Conservation (phyloP, 1,140 invertebrate species). For the Solenopsis invicta region DNA sequence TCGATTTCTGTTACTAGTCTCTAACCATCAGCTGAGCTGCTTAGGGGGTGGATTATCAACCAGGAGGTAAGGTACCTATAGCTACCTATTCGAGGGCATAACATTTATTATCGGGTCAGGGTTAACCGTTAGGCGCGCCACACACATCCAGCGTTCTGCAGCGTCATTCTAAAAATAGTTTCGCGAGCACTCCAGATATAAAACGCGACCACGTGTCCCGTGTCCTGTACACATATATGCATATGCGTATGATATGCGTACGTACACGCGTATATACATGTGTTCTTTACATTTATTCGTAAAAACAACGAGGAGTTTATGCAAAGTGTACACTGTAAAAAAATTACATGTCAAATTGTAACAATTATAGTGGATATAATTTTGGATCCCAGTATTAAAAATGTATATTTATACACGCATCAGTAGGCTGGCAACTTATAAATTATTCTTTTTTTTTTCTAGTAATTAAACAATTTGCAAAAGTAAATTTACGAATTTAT, state of each 20-base stretch:
- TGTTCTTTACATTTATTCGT: conserved; percentile 4
- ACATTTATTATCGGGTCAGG: conserved; percentile 86
- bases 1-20: conserved; percentile 59
- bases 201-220: conserved; percentile 76
- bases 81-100: conserved; percentile 76
- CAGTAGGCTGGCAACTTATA: no score
- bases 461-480: no score
- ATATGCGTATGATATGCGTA: conserved; percentile 49
- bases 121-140: conserved; percentile 84
- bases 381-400: no score
- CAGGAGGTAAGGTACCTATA: conserved; percentile 68
- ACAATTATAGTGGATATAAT: no score
- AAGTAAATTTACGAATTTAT: no score
- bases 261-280: background rate
- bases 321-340: background rate
- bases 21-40: conserved; percentile 68
- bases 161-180: conserved; percentile 83
- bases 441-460: no score
- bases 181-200: conserved; percentile 79
- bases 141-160: conserved; percentile 77
- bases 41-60: conserved; percentile 69
- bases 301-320: background rate
- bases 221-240: conserved; percentile 60
- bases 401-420: no score
- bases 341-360: no score